Evolutionary conservation across 2,113 vertebrate genomes (phyloP).

Genomic region (Eurystomus gularis): DNA sequence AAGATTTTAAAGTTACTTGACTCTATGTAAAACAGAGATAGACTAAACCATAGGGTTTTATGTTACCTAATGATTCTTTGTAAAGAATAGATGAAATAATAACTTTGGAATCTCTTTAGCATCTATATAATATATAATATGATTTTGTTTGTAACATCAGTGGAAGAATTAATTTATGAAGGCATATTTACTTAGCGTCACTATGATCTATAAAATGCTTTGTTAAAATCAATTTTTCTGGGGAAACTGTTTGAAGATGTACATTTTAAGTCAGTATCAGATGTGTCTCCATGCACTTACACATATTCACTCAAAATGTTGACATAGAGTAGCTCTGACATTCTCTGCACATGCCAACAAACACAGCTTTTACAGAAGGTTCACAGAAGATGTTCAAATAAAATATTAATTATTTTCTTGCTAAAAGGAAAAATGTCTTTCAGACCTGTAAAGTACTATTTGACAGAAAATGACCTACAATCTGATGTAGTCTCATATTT

Average conservation of each 20-base stretch:
- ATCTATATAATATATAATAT: neutral
- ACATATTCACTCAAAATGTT: slow-evolving; percentile 27
- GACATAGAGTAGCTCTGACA: slow-evolving; percentile 60
- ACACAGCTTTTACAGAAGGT: slow-evolving; percentile 63
- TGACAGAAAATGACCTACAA: slow-evolving; percentile 59
- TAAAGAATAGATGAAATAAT: neutral
- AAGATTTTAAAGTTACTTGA: neutral
- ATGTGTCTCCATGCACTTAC: neutral
- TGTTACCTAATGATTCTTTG: neutral
- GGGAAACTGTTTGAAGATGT: neutral
- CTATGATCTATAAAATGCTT: neutral
- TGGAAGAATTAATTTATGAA: neutral
- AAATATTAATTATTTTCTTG: slow-evolving; percentile 70
- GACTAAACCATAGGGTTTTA: neutral
- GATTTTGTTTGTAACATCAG: neutral
- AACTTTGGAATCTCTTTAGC: neutral
- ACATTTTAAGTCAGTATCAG: neutral
- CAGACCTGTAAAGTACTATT: slow-evolving; percentile 7
- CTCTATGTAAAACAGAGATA: neutral
- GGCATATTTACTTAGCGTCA: neutral
- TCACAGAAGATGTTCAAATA: slow-evolving; percentile 60
- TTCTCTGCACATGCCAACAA: slow-evolving; percentile 61
- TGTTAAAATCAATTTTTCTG: neutral
- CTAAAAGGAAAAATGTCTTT: slow-evolving; percentile 50
- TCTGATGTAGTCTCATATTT: slow-evolving; percentile 33